Evolutionary conservation across 1,140 invertebrate genomes (phyloP), one percentile per base, ranked within the genome.

Genomic region (Apocrypta bakeri): DNA sequence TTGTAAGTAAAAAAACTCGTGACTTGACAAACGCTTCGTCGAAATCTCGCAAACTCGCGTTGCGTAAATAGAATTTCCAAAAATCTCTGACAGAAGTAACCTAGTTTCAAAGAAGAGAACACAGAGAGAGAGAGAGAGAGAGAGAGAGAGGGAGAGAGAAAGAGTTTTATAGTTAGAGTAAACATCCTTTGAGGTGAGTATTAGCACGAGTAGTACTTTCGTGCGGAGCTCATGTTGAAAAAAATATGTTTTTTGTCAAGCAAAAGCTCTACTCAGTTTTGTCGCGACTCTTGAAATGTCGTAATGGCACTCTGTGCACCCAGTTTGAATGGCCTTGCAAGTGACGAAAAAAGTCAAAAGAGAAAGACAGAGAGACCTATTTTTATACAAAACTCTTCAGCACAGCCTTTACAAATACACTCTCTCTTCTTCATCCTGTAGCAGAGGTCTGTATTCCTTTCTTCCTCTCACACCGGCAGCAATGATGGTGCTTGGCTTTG

Each of bases 301-400:
- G 48, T 56, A 56, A 56, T 56, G 48, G 48, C 48, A 56, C 48
- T 56, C 17, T 17, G 48, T 56, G 48, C 48, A 21, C 48, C 48
- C 48, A 56, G 48, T 56, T 56, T 56, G 48, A 56, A 56, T 56
- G 48, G 48, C 48, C 21, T 56, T 56, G 48, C 48, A 56, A 56
- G 48, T 56, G 48, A 56, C 48, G 48, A 56, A 56, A 56, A 56
- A 56, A 17, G 48, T 56, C 48, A 21, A 56, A 56, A 68, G 7
- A 66, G 64, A 66, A 24, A 66, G 64, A 66, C 12, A 66, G 80
- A 68, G 29, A 68, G 64, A 68, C 29, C 64, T 68, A 29, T 68
- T 68, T 68, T 31, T 68, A 27, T 25, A 27, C 25, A 68, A 68
- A 68, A 21, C 25, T 17, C 48, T 3, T 56, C 48, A 56, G 48